These are phyloP conservation scores for Carassius carassius DNA, from an alignment of 2,113 vertebrate species.

Conservation along the genomic window DNA sequence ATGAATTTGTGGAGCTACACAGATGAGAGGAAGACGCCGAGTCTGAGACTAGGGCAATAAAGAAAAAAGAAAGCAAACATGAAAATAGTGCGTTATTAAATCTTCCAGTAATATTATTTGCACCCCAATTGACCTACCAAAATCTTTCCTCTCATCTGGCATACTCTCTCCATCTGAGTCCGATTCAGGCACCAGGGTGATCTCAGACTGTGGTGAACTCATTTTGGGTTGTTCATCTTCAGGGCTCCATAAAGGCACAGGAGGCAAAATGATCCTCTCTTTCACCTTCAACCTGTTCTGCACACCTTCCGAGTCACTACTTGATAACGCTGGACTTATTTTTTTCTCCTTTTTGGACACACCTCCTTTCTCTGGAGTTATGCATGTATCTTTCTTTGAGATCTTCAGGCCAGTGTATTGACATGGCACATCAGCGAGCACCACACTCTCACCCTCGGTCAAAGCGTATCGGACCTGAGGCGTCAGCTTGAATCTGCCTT, in stretches of 20 bases:
- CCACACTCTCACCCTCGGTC: conserved; percentile 75
- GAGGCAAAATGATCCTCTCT: conserved; percentile 23
- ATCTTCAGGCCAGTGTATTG: conserved; percentile 67
- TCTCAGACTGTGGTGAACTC: conserved; percentile 25
- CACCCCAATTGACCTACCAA: conserved; percentile 27
- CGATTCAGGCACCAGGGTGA: conserved; percentile 75
- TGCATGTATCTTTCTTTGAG: neutral
- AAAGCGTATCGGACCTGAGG: conserved; percentile 81
- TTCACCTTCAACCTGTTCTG: conserved; percentile 13
- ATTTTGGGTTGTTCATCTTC: conserved; percentile 8
- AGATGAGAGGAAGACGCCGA: conserved; percentile 63
- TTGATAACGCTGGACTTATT: neutral
- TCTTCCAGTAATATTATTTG: neutral
- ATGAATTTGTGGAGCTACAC: conserved; percentile 65
- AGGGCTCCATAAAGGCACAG: conserved; percentile 34
- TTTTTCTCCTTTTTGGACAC: neutral
- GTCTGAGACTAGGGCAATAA: conserved; percentile 57
- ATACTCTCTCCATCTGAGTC: conserved; percentile 77
- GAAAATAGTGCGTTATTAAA: neutral
- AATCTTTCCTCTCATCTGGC: conserved; percentile 32
- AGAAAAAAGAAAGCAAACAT: conserved; percentile 18
- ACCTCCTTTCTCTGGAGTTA: neutral
- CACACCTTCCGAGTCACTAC: conserved; percentile 7
- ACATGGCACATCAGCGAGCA: conserved; percentile 85
- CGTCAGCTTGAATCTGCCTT: conserved; percentile 73